Percentiles rank a stretch among this genome's conserved stretches.
phyloP scores from a whole-genome alignment of 2,888 invertebrate genomes.

The Xylophagus ater region DNA sequence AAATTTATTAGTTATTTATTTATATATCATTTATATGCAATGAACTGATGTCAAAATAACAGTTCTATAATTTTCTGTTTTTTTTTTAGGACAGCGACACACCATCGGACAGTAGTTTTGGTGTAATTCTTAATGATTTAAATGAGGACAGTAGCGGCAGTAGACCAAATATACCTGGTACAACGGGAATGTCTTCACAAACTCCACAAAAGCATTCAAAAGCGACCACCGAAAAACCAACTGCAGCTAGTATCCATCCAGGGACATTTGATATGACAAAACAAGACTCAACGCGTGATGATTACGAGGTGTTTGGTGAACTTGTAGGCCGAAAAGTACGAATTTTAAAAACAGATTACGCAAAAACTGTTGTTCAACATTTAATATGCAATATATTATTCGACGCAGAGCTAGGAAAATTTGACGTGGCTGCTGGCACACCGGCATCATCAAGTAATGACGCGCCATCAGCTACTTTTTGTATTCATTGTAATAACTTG shows the following conservation, averaged over 20 bases:
- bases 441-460: too few relatives aligned
- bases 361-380: constrained; percentile 10
- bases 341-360: constrained; percentile 10
- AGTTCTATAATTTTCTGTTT: neutral
- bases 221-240: constrained; percentile 1
- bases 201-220: too few relatives aligned
- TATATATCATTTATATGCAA: too few relatives aligned
- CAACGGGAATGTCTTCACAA: neutral
- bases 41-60: neutral
- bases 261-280: neutral
- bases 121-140: too few relatives aligned
- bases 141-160: constrained; percentile 4
- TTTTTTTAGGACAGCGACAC: neutral
- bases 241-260: neutral
- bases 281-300: constrained; percentile 2
- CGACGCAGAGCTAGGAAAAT: too few relatives aligned
- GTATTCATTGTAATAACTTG: too few relatives aligned
- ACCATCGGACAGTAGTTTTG: too few relatives aligned
- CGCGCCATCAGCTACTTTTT: too few relatives aligned
- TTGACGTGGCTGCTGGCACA: too few relatives aligned
- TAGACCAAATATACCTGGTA: neutral
- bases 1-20: neutral
- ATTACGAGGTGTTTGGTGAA: constrained; percentile 11
- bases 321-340: constrained; percentile 8
- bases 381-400: constrained; percentile 10